These are phyloP conservation scores for Heliconius hortense DNA, from an alignment of 2,888 invertebrate genomes.

Conservation along the genomic window DNA sequence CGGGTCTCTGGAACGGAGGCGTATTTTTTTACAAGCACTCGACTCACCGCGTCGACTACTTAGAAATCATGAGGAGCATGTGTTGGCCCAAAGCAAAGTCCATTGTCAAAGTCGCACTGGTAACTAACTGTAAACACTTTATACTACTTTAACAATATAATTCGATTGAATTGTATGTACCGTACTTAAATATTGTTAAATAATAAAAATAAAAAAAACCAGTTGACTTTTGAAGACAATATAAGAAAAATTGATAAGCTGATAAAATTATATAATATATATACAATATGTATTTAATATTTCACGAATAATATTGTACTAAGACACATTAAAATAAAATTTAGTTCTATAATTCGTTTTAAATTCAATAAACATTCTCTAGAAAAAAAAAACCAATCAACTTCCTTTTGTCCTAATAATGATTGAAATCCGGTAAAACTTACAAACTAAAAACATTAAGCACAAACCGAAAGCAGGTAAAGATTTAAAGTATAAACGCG, in stretches of 20 bases:
- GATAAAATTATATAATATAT: background rate
- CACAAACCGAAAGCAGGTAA: slow-evolving; percentile 19
- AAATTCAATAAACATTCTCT: too few relatives aligned
- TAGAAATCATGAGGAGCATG: background rate
- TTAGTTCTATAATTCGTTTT: too few relatives aligned
- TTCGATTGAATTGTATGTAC: background rate
- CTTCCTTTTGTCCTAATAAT: background rate
- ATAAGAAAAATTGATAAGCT: background rate
- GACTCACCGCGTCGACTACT: slow-evolving; percentile 20
- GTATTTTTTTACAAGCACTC: slow-evolving; percentile 17
- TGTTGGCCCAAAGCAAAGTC: background rate
- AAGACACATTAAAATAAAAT: background rate
- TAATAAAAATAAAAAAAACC: background rate
- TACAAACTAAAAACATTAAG: background rate
- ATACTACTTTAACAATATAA: background rate
- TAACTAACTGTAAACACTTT: slow-evolving; percentile 12
- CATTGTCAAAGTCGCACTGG: slow-evolving; percentile 11
- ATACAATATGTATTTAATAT: background rate
- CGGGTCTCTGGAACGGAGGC: background rate
- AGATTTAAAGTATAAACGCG: slow-evolving; percentile 10
- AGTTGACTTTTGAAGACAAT: background rate
- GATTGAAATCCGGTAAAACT: background rate
- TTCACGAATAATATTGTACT: background rate
- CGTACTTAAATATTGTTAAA: background rate
- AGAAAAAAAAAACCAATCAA: background rate